These are phyloP conservation scores for Cirrhinus molitorella DNA, from an alignment of 2,797 vertebrate species.

Conservation along the genomic window DNA sequence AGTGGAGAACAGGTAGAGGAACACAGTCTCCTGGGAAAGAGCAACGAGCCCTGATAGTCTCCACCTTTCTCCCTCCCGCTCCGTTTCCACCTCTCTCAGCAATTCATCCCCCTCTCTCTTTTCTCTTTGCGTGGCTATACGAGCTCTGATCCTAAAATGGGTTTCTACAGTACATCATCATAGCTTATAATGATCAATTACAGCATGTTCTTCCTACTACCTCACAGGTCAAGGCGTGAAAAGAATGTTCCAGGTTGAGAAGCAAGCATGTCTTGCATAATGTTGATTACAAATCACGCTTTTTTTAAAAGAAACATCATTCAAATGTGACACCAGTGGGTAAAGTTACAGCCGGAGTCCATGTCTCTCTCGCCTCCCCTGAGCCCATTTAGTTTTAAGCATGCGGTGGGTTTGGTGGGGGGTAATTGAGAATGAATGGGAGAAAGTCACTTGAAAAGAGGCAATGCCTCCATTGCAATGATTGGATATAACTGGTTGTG, in stretches of 20 bases:
- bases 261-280: neutral
- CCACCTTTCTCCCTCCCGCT: conserved; percentile 35
- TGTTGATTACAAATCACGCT: neutral
- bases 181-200: neutral
- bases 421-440: no score
- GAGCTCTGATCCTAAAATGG: neutral
- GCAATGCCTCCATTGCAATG: no score
- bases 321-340: no score
- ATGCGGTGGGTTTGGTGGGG: no score
- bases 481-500: no score
- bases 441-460: no score
- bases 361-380: no score
- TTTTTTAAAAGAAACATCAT: no score
- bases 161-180: neutral
- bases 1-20: conserved; percentile 80
- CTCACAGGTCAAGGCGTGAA: neutral
- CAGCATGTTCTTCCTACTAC: neutral
- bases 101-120: conserved; percentile 51
- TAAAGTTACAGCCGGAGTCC: no score
- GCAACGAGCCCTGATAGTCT: conserved; percentile 65
- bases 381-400: no score
- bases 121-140: conserved; percentile 30
- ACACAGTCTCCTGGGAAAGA: conserved; percentile 75
- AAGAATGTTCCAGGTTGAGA: neutral
- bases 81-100: conserved; percentile 38